Percentiles rank a stretch among this genome's conserved stretches.
These are phyloP conservation scores for Ptychochromis oligacanthus DNA, from an alignment of 2,113 vertebrate species.

Conservation along the genomic window DNA sequence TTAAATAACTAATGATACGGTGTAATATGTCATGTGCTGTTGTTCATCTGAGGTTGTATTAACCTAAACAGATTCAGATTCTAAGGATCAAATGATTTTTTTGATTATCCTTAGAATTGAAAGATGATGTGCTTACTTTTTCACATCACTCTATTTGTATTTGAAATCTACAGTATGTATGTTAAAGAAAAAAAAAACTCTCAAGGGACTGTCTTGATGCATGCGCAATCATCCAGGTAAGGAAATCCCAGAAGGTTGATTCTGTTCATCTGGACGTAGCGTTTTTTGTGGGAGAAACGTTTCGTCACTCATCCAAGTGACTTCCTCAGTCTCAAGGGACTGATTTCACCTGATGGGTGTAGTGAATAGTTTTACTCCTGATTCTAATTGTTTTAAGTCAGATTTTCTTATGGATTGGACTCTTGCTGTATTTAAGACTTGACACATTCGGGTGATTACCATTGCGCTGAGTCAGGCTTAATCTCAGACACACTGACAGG, in stretches of 20 bases:
- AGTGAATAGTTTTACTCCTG: too few species aligned
- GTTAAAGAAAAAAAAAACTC: background rate
- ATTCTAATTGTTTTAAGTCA: background rate
- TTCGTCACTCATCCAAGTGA: too few species aligned
- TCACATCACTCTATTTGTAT: too few species aligned
- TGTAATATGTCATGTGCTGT: background rate
- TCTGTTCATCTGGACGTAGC: too few species aligned
- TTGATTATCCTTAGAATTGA: background rate
- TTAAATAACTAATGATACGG: background rate
- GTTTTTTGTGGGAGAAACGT: too few species aligned
- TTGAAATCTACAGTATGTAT: background rate
- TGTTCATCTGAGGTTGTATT: background rate
- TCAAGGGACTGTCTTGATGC: background rate
- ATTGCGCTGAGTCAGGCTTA: slow-evolving; percentile 12
- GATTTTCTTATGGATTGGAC: slow-evolving; percentile 70
- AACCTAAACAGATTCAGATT: background rate
- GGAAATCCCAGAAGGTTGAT: too few species aligned
- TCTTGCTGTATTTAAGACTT: slow-evolving; percentile 49
- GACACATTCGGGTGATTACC: slow-evolving; percentile 31
- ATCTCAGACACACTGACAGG: too few species aligned
- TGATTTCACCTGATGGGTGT: too few species aligned
- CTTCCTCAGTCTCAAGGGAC: too few species aligned
- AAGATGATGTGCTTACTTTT: background rate
- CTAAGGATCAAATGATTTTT: background rate
- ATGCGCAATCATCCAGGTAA: too few species aligned